These are phyloP conservation scores for Chaetorhynchus papuensis DNA, from an alignment of 2,113 vertebrate genomes.

Conservation along the genomic window DNA sequence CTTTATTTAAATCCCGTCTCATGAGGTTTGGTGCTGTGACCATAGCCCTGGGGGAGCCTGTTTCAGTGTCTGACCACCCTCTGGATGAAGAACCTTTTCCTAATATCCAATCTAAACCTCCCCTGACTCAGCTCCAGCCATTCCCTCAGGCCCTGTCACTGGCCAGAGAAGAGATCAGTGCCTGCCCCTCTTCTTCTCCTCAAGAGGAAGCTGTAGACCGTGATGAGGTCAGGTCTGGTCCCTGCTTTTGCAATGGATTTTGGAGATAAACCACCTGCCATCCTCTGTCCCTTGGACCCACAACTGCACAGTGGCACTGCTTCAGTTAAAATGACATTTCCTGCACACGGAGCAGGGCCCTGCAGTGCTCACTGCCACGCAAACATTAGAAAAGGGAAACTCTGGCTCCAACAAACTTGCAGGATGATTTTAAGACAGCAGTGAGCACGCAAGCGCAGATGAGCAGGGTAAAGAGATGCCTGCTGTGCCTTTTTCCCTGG, in stretches of 20 bases:
- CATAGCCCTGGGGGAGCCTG: neutral
- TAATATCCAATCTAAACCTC: neutral
- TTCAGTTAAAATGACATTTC: neutral
- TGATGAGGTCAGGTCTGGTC: neutral
- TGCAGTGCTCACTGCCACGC: accelerated
- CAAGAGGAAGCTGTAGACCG: neutral
- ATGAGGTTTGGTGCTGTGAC: neutral
- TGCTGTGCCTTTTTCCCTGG: neutral
- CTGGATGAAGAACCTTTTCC: neutral
- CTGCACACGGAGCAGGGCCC: accelerated
- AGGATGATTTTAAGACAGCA: neutral
- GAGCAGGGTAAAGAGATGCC: neutral
- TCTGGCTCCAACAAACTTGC: neutral
- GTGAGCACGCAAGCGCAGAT: neutral
- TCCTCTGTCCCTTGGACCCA: neutral
- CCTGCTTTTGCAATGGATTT: neutral
- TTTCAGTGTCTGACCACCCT: neutral
- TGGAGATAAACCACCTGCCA: neutral
- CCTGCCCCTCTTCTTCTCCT: neutral
- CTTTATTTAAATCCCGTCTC: neutral
- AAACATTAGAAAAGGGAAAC: neutral
- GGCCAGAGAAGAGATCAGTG: neutral
- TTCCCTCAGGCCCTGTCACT: neutral
- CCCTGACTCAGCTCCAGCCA: neutral
- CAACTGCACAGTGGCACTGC: neutral